Evolutionary conservation across 2,888 invertebrate genomes (phyloP), one percentile per base, ranked within the genome.

Genomic region (Phyllotreta striolata): DNA sequence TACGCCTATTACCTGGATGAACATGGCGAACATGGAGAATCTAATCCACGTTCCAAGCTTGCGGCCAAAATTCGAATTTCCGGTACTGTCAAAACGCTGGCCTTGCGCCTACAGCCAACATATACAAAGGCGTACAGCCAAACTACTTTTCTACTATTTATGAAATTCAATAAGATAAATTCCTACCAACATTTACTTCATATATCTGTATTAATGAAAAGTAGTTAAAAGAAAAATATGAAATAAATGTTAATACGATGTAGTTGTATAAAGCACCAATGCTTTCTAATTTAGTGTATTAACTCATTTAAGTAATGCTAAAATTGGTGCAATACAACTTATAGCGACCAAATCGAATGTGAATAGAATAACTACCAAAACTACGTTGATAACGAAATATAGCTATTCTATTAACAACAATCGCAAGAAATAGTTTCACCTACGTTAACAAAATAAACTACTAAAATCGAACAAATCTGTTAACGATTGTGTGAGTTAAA

Each of bases 21-120:
- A 7, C 37, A 51, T n/a, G 51, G 37, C 10, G 72, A 74, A 66
- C 69, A 72, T 64, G 76, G 83, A 76, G 76, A 84, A 83, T 91
- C 91, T 83, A 91, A 85, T 76, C 91, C 91, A 77, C 89, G 86
- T 84, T 92, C 92, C 86, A 91, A 84, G 82, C 91, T 91, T 76
- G 92, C 90, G 80, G 91, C 91, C 85, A 91, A 84, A 78, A 92
- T 90, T 78, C 91, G 89, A 79, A 92, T 92, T 86, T 91, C 91
- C 72, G 92, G 92, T 74, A 91, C 87, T 83, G 88, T 87, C 86
- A 90, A 85, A 81, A 88, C 86, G 85, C 88, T 89, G 85, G 87
- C 85, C 84, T 88, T 89, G 84, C 87, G 87, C 85, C 87, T 88
- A 82, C 70, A 73, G 79, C 79, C 77, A 81, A 79, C 78, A 79